Percentiles rank a stretch among this genome's conserved stretches.
Conservation (phyloP, 2,888 invertebrate species). For the Epinotia brunnichana region DNA sequence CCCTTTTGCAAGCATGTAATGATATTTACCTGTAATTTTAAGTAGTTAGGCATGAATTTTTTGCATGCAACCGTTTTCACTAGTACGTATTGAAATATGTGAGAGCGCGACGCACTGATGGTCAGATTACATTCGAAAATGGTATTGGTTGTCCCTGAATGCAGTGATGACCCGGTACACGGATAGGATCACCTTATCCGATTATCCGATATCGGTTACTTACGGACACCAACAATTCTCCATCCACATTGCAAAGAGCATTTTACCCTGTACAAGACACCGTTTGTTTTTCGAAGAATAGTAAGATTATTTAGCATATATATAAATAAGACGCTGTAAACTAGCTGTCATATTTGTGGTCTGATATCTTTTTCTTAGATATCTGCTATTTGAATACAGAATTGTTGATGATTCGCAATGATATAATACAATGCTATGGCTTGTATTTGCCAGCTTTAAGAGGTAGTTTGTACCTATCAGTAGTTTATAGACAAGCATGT, state of each 20-base stretch:
- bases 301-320: neutral
- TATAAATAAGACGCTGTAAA: neutral
- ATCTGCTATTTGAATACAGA: constrained; percentile 10
- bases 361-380: neutral
- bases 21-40: neutral
- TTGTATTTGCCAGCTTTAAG: constrained; percentile 3
- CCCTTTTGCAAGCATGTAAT: neutral
- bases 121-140: neutral
- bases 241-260: neutral
- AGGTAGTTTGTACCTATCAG: too few species aligned
- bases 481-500: too few species aligned
- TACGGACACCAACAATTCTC: constrained; percentile 10
- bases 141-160: neutral
- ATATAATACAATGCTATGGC: neutral
- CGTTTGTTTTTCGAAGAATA: neutral
- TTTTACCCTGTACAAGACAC: neutral
- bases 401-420: neutral
- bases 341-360: constrained; percentile 11
- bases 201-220: constrained; percentile 21
- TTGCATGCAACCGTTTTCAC: neutral
- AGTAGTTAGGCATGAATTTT: neutral
- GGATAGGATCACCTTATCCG: constrained; percentile 16
- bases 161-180: constrained; percentile 2
- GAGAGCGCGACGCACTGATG: neutral
- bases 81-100: neutral